Evolutionary conservation across 2,888 invertebrate genomes (phyloP), one percentile per base, ranked within the genome.

Genomic region (Luperina testacea): DNA sequence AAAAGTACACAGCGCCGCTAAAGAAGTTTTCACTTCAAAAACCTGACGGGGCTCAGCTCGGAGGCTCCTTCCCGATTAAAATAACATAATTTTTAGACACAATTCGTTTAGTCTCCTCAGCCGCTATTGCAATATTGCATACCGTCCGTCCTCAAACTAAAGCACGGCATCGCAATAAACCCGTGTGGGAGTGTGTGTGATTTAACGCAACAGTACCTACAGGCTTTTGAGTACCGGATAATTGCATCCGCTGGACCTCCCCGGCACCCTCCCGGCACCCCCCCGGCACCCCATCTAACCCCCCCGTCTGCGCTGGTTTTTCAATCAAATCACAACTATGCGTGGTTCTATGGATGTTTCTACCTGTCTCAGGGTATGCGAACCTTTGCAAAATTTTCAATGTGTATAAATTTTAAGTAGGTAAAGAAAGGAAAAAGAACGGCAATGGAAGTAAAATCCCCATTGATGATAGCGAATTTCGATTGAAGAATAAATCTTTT

Each of bases 171-270:
- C 24, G 17, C n/a, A 84, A 64, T 84, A 63, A 78, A 57, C 42
- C 57, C 1, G 20, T 51, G 32, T n/a, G 11, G 3, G 32, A n/a
- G 32, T 51, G 67, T 75, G 61, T 15, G 45, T 32, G 59, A 38
- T 8, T 15, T 4, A n/a, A 63, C 51, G 20, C 45, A 45, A 27
- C 27, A 61, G 24, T 5, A 4, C 13, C 17, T 5, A 4, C 17
- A 38, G 63, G 53, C n/a, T 24, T 42, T 38, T 2, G n/a, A n/a
- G 48, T 5, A 63, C 57, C 9, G n/a, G 61, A 63, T 83, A 78
- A 78, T 81, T 83, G 78, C 83, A 77, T 57, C 61, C 32, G 11
- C 78, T 61, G 38, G 15, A n/a, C 70, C 57, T 57, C 17, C 61
- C 72, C 53, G 6, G 3, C 59, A 20, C 11, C 45, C 45, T 3